These are phyloP conservation scores for Hycleus cichorii DNA, from an alignment of 1,140 invertebrate species.

Conservation along the genomic window DNA sequence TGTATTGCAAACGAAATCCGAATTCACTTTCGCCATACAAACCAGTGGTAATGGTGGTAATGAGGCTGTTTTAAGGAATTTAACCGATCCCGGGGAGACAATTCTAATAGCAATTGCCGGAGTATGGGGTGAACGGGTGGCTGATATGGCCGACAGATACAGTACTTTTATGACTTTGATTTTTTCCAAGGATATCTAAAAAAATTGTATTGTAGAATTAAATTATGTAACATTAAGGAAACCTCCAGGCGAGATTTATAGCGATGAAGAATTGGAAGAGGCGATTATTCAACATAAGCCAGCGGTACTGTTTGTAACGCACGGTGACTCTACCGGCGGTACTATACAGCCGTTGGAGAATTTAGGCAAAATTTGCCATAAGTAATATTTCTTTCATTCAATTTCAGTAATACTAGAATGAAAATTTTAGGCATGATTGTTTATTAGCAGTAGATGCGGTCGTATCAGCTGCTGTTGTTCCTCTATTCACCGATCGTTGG, in stretches of 20 bases:
- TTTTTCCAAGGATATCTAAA: too few species aligned
- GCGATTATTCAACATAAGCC: slow-evolving; percentile 55
- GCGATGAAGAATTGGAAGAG: slow-evolving; percentile 49
- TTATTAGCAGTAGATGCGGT: slow-evolving; percentile 10
- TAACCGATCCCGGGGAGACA: slow-evolving; percentile 64
- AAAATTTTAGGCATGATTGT: background rate
- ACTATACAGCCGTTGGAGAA: slow-evolving; percentile 66
- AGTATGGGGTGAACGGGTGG: slow-evolving; percentile 70
- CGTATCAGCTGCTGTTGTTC: slow-evolving; percentile 39
- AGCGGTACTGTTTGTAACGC: slow-evolving; percentile 63
- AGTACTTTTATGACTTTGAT: slow-evolving; percentile 27
- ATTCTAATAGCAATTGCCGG: slow-evolving; percentile 64
- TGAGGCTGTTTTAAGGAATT: slow-evolving; percentile 68
- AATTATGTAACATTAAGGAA: background rate
- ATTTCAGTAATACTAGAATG: too few species aligned
- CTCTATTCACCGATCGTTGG: slow-evolving; percentile 72
- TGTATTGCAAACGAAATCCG: slow-evolving; percentile 71
- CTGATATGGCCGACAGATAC: slow-evolving; percentile 56
- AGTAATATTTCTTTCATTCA: slow-evolving; percentile 27
- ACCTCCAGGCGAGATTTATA: slow-evolving; percentile 46
- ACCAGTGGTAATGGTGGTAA: slow-evolving; percentile 73
- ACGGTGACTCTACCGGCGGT: slow-evolving; percentile 78
- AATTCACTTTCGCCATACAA: slow-evolving; percentile 65
- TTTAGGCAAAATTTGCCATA: slow-evolving; percentile 64
- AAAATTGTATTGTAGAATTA: background rate